Percentiles rank a stretch among this genome's conserved stretches.
Conservation (phyloP, 1,140 invertebrate genomes). For the Armadillidium nasatum region DNA sequence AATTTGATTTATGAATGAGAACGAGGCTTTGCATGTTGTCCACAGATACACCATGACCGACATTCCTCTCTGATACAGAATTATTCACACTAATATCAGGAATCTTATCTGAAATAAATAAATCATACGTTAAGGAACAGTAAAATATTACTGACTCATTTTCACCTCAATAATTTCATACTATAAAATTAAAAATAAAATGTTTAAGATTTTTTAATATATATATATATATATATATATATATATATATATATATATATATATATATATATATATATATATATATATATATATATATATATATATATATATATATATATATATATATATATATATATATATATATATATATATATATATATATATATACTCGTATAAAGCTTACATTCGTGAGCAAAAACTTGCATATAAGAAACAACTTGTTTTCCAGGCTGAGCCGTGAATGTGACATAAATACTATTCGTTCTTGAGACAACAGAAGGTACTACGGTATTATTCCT, state of each 20-base stretch:
- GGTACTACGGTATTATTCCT: conserved; percentile 51
- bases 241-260: too few relatives aligned
- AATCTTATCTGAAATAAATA: conserved; percentile 61
- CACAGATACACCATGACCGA: conserved; percentile 81
- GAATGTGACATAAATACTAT: conserved; percentile 54
- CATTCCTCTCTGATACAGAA: conserved; percentile 78
- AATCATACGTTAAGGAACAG: neutral
- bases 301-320: too few relatives aligned
- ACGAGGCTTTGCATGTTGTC: conserved; percentile 77
- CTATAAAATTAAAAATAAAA: too few relatives aligned
- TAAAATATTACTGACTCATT: too few relatives aligned
- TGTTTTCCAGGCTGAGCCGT: conserved; percentile 63
- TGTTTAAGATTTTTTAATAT: too few relatives aligned
- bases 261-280: too few relatives aligned
- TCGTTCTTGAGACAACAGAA: conserved; percentile 37
- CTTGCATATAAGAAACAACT: conserved; percentile 65
- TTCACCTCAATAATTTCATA: too few relatives aligned
- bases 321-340: too few relatives aligned
- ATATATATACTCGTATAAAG: neutral
- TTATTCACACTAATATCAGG: conserved; percentile 83
- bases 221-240: too few relatives aligned
- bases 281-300: too few relatives aligned
- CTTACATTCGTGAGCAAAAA: conserved; percentile 66
- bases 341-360: too few relatives aligned
- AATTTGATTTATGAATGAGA: conserved; percentile 69